Conservation (phyloP, 92 coral and sea anemone species). For the Meandrina meandrites region DNA sequence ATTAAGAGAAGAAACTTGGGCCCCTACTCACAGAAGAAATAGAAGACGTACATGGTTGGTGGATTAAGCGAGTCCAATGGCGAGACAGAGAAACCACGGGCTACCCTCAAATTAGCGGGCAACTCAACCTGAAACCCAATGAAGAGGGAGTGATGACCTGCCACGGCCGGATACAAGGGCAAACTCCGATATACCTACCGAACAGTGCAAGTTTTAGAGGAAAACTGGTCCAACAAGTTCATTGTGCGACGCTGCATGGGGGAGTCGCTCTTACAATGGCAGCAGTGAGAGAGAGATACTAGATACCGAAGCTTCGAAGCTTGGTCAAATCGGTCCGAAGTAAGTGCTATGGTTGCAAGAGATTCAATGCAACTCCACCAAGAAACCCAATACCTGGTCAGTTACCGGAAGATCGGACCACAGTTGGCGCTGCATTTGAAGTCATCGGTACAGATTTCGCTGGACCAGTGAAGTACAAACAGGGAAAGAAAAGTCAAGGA, state of each 20-base stretch:
- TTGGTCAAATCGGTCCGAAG: constrained; percentile 4
- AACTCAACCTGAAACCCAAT: constrained; percentile 26
- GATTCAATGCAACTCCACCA: constrained; percentile 14
- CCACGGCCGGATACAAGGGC: constrained; percentile 30
- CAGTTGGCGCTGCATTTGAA: constrained; percentile 36
- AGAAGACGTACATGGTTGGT: constrained; percentile 11
- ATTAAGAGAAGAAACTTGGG: constrained; percentile 12
- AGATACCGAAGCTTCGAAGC: constrained; percentile 10
- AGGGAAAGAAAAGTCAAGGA: constrained; percentile 10
- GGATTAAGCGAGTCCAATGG: constrained; percentile 36
- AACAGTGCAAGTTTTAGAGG: constrained; percentile 12
- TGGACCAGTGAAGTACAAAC: constrained; percentile 35
- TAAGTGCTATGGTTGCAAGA: constrained; percentile 33
- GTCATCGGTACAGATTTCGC: constrained; percentile 46
- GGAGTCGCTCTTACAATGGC: constrained; percentile 58
- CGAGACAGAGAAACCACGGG: not conserved
- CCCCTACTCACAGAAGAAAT: constrained; percentile 30
- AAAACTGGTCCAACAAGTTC: constrained; percentile 40
- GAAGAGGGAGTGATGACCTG: constrained; percentile 13
- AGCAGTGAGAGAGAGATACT: constrained; percentile 22
- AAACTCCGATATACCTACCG: constrained; percentile 29
- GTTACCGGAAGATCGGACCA: constrained; percentile 26
- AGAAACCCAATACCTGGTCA: constrained; percentile 15
- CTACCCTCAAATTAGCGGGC: not conserved
- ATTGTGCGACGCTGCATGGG: constrained; percentile 42